Percentiles rank a stretch among this genome's conserved stretches.
Evolutionary conservation across 2,888 invertebrate species (phyloP).

Genomic region (Nomada lathburiana): DNA sequence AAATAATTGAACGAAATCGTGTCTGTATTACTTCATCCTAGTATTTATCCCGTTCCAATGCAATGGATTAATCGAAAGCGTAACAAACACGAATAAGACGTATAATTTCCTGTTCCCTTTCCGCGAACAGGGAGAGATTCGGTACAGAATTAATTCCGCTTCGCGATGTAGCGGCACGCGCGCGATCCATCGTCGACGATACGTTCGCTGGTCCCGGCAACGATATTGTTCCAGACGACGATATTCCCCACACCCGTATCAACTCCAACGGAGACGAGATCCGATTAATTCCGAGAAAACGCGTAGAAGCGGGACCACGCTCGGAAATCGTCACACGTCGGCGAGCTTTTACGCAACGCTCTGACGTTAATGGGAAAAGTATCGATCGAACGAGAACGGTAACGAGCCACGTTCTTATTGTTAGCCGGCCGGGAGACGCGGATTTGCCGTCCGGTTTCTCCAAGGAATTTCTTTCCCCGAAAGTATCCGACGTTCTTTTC

Average conservation of each 20-base stretch:
- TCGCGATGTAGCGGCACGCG: conserved; percentile 21
- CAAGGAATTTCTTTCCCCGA: conserved; percentile 15
- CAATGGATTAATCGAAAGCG: too few relatives aligned
- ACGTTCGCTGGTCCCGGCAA: conserved; percentile 1
- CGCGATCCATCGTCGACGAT: conserved; percentile 32
- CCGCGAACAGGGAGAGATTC: neutral
- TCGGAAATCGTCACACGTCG: too few relatives aligned
- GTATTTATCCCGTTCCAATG: too few relatives aligned
- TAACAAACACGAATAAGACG: neutral
- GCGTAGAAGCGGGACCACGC: neutral
- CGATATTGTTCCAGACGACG: conserved; percentile 18
- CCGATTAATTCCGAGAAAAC: conserved; percentile 32
- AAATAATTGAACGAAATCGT: too few relatives aligned
- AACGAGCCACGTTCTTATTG: conserved; percentile 3
- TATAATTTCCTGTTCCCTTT: neutral
- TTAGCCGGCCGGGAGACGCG: neutral
- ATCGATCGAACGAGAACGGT: conserved; percentile 13
- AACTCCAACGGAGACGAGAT: conserved; percentile 9
- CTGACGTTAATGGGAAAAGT: neutral
- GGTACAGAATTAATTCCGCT: conserved; percentile 50
- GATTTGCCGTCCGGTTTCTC: too few relatives aligned
- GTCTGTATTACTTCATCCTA: too few relatives aligned
- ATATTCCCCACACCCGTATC: conserved; percentile 30
- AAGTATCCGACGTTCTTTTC: neutral
- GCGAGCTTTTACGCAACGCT: neutral